A percentile compares a stretch with the other conserved stretches of the same genome.
phyloP scores from a whole-genome alignment of 2,113 vertebrate genomes.

The Cryptoleucopteryx plumbea region DNA sequence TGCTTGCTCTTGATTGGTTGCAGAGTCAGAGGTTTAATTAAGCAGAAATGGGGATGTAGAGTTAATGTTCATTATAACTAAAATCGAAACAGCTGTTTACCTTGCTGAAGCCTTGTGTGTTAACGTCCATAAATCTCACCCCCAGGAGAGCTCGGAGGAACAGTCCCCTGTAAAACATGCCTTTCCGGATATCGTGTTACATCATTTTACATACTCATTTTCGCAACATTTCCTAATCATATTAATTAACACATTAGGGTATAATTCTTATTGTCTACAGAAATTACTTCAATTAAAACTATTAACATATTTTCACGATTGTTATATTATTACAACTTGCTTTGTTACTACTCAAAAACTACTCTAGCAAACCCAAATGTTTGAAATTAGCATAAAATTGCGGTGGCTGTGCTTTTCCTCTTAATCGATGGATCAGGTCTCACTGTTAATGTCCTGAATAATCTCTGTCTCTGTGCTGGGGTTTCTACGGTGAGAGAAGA shows the following conservation, averaged over 20 bases:
- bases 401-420: not conserved
- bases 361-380: not conserved
- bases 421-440: not conserved
- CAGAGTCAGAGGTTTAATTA: constrained; percentile 57
- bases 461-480: not conserved
- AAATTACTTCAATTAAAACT: constrained; percentile 61
- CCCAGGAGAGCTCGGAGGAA: not conserved
- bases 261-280: constrained; percentile 57
- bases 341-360: constrained; percentile 41
- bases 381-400: constrained; percentile 8
- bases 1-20: constrained; percentile 9
- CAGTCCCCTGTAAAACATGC: not conserved
- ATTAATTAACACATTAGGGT: constrained; percentile 56
- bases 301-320: constrained; percentile 49
- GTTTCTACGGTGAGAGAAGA: not conserved
- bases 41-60: constrained; percentile 38
- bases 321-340: constrained; percentile 1
- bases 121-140: constrained; percentile 39
- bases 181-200: not conserved
- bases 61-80: constrained; percentile 57
- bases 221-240: constrained; percentile 26
- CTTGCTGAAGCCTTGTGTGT: not conserved
- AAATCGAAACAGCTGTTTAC: constrained; percentile 60
- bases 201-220: constrained; percentile 12
- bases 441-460: not conserved